Evolutionary conservation across 2,113 vertebrate species (phyloP).

Genomic region (Toxotes chatareus): DNA sequence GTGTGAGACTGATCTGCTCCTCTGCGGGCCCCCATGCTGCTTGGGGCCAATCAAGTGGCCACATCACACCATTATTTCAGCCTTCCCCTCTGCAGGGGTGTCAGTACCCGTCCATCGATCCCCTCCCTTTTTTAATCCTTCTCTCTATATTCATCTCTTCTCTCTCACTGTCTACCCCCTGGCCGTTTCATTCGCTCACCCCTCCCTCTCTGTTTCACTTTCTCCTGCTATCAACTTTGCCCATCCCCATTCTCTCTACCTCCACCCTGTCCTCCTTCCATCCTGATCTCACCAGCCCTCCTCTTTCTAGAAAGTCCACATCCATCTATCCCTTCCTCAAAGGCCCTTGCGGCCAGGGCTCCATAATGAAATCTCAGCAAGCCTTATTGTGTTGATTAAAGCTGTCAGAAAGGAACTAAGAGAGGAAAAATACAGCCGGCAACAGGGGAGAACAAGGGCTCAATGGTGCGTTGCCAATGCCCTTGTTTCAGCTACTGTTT

Average conservation of each 20-base stretch:
- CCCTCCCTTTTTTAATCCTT: constrained; percentile 53
- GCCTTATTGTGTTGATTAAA: constrained; percentile 81
- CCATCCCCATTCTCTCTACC: constrained; percentile 23
- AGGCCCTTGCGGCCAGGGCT: constrained; percentile 62
- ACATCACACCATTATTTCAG: constrained; percentile 70
- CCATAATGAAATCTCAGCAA: constrained; percentile 78
- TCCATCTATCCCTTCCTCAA: constrained; percentile 57
- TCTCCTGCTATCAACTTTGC: constrained; percentile 27
- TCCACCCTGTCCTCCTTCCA: constrained; percentile 28
- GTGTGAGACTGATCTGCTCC: constrained; percentile 59
- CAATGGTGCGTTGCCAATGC: constrained; percentile 36
- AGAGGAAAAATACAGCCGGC: constrained; percentile 65
- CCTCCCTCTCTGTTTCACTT: constrained; percentile 22
- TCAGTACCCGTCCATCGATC: constrained; percentile 64
- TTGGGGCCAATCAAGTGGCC: constrained; percentile 67
- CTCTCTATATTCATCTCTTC: constrained; percentile 56
- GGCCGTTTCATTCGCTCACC: background rate
- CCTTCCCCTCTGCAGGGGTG: constrained; percentile 50
- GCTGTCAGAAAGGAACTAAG: constrained; percentile 76
- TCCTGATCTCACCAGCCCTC: constrained; percentile 32
- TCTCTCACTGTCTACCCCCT: constrained; percentile 36
- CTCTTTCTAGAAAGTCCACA: constrained; percentile 45
- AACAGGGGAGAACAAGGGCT: constrained; percentile 65
- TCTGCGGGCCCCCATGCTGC: constrained; percentile 46
- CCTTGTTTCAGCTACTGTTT: constrained; percentile 52